A percentile compares a stretch with the other conserved stretches of the same genome.
Conservation (phyloP, 2,113 vertebrate genomes). For the Sinocyclocheilus anophthalmus region DNA sequence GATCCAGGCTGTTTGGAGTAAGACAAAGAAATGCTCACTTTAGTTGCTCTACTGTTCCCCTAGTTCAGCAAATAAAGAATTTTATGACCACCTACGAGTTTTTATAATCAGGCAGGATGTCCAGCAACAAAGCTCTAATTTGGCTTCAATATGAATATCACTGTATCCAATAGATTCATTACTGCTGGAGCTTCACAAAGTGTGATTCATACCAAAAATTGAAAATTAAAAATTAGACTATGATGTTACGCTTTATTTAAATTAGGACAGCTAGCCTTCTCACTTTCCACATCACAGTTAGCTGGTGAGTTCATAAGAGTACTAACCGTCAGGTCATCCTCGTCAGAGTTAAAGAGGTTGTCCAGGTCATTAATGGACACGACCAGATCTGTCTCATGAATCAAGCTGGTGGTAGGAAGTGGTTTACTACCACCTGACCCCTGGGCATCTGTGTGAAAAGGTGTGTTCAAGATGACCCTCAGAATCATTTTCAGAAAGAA, state of each 20-base stretch:
- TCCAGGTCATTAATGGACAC: conserved; percentile 97
- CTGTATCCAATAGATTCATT: not conserved
- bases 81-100: not conserved
- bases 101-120: conserved; percentile 14
- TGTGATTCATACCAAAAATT: not conserved
- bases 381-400: conserved; percentile 91
- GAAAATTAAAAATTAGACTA: too few relatives aligned
- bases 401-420: conserved; percentile 88
- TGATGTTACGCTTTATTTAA: not conserved
- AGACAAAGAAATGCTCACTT: conserved; percentile 26
- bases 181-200: not conserved
- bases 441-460: conserved; percentile 79
- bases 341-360: conserved; percentile 98
- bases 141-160: not conserved
- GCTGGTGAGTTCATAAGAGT: conserved; percentile 58
- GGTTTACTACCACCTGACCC: conserved; percentile 84
- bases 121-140: not conserved
- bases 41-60: not conserved
- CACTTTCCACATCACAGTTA: not conserved
- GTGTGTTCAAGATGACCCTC: conserved; percentile 21
- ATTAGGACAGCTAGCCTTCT: not conserved
- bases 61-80: conserved; percentile 33
- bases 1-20: conserved; percentile 82
- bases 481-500: conserved; percentile 48
- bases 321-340: conserved; percentile 94